Base-by-base conservation (phyloP, 64 coral and sea anemone genomes). In the Montipora sp. region DNA sequence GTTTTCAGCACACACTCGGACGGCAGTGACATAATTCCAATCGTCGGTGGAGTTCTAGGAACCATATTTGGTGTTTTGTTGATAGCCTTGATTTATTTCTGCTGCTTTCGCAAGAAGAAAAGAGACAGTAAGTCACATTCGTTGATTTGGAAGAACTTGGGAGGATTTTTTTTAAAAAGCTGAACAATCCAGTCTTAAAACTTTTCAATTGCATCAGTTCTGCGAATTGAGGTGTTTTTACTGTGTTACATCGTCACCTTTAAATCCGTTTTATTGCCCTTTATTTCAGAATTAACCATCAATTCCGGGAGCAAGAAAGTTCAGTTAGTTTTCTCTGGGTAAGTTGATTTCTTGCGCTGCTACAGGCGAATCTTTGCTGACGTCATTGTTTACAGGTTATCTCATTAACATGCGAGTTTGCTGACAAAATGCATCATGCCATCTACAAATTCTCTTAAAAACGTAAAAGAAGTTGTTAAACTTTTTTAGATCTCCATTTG, bases 321-420 rank as follows among this genome's bases (percentile, higher is more conserved):
- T 47, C 95, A 98, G 12, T 98, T 98, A 50, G 58, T 77, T 3
- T 89, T 94, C 76, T 89, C 95, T 15, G 61, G 95, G 95, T 98
- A 73, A 78, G 92, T 89, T 16, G 0, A 5, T 61, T n/a, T 51
- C 79, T 43, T 46, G 6, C 53, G 53, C 53, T 11, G 6, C 11
- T 57, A 57, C 11, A 57, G 11, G 53, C 53, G 6, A 57, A 57
- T 8, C 53, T 11, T 8, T 57, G 53, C 53, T 8, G 11, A 57
- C 5, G 11, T 36, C 36, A 36, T 36, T 36, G 36, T 36, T 36
- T 36, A 36, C 36, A 36, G 36, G 36, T 36, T 36, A 36, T 36
- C 36, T 36, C 36, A 36, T 36, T 36, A 36, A 36, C 36, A 36
- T 36, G 36, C 36, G 36, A 36, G 36, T 36, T 36, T 36, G 36